A percentile compares a stretch with the other conserved stretches of the same genome.
Conservation (phyloP, 2,797 vertebrate species). For the Limnodromus scolopaceus region DNA sequence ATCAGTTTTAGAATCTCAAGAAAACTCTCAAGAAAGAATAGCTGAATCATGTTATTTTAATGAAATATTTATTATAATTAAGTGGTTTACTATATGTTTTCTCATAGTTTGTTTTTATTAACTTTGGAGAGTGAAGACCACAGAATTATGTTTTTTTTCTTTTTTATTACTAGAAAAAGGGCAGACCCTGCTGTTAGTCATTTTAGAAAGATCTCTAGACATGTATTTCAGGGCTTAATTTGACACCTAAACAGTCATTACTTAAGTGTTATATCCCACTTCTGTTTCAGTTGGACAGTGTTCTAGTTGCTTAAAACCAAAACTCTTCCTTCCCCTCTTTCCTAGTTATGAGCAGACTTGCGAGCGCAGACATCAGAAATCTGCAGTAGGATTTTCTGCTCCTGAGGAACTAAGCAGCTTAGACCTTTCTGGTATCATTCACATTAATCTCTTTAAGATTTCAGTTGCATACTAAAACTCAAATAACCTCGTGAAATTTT, state of each 20-base stretch:
- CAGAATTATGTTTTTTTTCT: not conserved
- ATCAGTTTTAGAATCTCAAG: not conserved
- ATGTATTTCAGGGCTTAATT: not conserved
- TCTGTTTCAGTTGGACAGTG: not conserved
- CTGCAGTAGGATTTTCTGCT: constrained; percentile 21
- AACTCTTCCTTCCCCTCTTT: not conserved
- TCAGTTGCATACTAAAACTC: not conserved
- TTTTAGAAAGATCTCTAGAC: not conserved
- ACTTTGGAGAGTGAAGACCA: not conserved
- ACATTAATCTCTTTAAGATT: not conserved
- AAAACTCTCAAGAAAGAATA: not conserved
- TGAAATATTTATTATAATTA: not conserved
- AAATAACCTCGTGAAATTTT: not conserved
- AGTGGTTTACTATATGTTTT: not conserved
- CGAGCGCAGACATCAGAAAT: not conserved
- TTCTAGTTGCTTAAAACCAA: not conserved
- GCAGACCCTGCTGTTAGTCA: not conserved
- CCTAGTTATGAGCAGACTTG: not conserved
- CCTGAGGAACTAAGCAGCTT: not conserved
- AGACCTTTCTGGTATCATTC: not conserved
- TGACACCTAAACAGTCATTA: not conserved
- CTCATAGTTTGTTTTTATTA: not conserved
- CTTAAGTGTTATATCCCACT: not conserved
- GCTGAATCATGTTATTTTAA: not conserved
- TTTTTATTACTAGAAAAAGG: not conserved